phyloP scores from a whole-genome alignment of 2,888 invertebrate genomes.

The Asteroscopus sphinx region DNA sequence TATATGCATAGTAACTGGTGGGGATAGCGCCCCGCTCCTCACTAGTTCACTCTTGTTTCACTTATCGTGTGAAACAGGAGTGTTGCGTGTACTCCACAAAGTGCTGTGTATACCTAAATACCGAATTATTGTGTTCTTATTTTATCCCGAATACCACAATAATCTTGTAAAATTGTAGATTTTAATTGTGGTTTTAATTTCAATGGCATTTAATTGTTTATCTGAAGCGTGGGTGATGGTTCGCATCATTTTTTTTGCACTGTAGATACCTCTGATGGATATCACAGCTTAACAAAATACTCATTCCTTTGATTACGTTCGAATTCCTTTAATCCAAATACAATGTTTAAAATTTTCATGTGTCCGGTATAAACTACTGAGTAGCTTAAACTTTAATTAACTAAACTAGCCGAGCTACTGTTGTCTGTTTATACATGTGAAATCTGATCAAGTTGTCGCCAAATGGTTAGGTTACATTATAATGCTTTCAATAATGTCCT shows the following conservation, averaged over 20 bases:
- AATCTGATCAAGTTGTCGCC: slow-evolving; percentile 65
- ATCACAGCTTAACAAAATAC: neutral
- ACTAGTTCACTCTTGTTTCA: too few relatives aligned
- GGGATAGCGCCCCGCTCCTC: too few relatives aligned
- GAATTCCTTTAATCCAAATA: slow-evolving; percentile 14
- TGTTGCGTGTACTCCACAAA: too few relatives aligned
- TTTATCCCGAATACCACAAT: too few relatives aligned
- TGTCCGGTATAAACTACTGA: slow-evolving; percentile 10
- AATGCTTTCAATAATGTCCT: slow-evolving; percentile 56
- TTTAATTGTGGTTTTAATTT: slow-evolving; percentile 41
- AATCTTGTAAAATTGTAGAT: too few relatives aligned
- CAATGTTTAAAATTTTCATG: slow-evolving; percentile 8
- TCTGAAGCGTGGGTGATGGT: slow-evolving; percentile 45
- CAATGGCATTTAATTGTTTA: slow-evolving; percentile 47
- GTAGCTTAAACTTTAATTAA: slow-evolving; percentile 29
- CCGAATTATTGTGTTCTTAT: too few relatives aligned
- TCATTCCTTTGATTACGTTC: slow-evolving; percentile 1
- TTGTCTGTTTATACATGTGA: slow-evolving; percentile 28
- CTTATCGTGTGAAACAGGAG: too few relatives aligned
- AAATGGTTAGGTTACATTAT: slow-evolving; percentile 60
- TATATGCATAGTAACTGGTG: too few relatives aligned
- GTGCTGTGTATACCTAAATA: too few relatives aligned
- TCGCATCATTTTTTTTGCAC: slow-evolving; percentile 21
- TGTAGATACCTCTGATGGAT: neutral
- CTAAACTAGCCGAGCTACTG: slow-evolving; percentile 17